Base-by-base conservation (phyloP, 2,888 invertebrate genomes). In the Ganaspis brasiliensis region DNA sequence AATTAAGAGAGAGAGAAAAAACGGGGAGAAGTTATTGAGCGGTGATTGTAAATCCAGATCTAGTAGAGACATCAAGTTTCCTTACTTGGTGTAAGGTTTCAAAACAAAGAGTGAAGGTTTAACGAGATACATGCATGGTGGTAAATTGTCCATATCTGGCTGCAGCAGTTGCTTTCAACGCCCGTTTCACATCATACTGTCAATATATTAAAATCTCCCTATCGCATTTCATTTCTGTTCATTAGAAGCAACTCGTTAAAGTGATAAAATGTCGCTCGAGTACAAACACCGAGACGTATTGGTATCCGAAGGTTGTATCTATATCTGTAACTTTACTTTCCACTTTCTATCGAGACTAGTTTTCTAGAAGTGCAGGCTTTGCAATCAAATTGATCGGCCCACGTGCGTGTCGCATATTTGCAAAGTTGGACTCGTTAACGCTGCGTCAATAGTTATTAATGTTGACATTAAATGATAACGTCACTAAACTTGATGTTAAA, bases 41-140 rank as follows among this genome's bases (percentile, higher is more conserved):
- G 16, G 40, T 40, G 10, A 40, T 40, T 40, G 40, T 52, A 52
- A 52, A 52, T 52, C 19, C 52, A 9, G 19, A 9, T 19, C 19
- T n/a, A 19, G 19, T 52, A 52, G 6, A 19, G 52, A 52, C 45
- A 67, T 24, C 67, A 67, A 21, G 67, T 67, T 67, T 45, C 45
- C 67, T 40, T 67, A 45, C n/a, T 67, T n/a, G 45, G 24, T 45
- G 6, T n/a, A 24, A n/a, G 67, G 14, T 67, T 67, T 67, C 67
- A 45, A 67, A 45, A 67, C 45, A 67, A 67, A 45, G 24, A 67
- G 40, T 37, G 19, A 57, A 26, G n/a, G 26, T 67, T 67, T 67
- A 40, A 67, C 63, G 63, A 63, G 63, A 63, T 19, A 40, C 40
- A 40, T 40, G 16, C 63, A 40, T 21, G 40, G 21, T 21, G 37